These are phyloP conservation scores for Drosophila testacea DNA, from an alignment of 2,888 invertebrate genomes.

Conservation along the genomic window DNA sequence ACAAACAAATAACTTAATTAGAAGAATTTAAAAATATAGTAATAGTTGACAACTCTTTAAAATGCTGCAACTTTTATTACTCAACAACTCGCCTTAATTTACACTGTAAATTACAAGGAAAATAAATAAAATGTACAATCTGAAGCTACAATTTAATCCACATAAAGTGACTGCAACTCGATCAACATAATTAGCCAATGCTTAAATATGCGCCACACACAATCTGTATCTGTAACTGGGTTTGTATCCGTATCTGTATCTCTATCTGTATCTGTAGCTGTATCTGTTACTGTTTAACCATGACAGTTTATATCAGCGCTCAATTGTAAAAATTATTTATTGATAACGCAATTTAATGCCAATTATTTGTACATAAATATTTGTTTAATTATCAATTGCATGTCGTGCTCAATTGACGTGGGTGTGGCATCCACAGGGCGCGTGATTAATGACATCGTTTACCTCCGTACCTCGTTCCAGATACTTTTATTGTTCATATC, in stretches of 20 bases:
- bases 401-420: conserved; percentile 53
- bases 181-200: conserved; percentile 73
- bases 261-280: conserved; percentile 1
- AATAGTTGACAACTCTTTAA: no score
- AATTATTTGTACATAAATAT: conserved; percentile 82
- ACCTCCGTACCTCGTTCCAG: background rate
- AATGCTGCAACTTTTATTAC: no score
- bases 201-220: conserved; percentile 39
- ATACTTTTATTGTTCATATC: background rate
- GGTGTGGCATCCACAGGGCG: conserved; percentile 35
- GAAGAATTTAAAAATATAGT: no score
- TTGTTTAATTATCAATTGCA: conserved; percentile 76
- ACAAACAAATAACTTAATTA: no score
- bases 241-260: conserved; percentile 13
- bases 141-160: conserved; percentile 39
- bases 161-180: conserved; percentile 53
- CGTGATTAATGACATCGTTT: conserved; percentile 59
- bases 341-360: conserved; percentile 83
- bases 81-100: conserved; percentile 28
- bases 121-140: conserved; percentile 36
- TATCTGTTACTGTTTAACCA: conserved; percentile 7
- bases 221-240: conserved; percentile 25
- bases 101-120: conserved; percentile 29
- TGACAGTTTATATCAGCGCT: conserved; percentile 58
- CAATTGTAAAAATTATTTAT: conserved; percentile 81